These are phyloP conservation scores for Falco novaeseelandiae DNA, from an alignment of 2,797 vertebrate genomes.

Conservation along the genomic window DNA sequence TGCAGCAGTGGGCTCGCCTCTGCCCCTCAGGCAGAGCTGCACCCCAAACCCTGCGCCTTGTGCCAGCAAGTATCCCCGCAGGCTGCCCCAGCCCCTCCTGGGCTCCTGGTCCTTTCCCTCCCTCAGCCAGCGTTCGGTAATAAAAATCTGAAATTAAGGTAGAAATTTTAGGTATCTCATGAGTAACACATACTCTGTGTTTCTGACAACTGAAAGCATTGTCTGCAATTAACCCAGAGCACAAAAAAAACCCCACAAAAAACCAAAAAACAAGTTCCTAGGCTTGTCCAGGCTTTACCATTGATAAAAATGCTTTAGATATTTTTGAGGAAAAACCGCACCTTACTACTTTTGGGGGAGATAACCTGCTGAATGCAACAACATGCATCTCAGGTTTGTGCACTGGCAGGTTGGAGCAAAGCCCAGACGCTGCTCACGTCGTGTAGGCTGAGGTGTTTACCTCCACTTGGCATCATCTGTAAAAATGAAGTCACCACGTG, in stretches of 20 bases:
- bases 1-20: neutral
- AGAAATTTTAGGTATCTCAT: neutral
- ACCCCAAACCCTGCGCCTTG: neutral
- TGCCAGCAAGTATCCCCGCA: too few relatives aligned
- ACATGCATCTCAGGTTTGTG: too few relatives aligned
- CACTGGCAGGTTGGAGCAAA: neutral
- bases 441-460: accelerated
- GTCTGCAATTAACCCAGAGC: neutral
- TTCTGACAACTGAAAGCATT: neutral
- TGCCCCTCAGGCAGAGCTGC: too few relatives aligned
- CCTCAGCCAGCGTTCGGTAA: neutral
- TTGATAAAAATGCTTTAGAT: neutral
- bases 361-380: accelerated
- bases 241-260: neutral
- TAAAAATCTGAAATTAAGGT: neutral
- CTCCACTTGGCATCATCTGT: neutral
- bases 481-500: neutral
- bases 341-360: neutral
- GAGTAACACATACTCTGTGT: neutral
- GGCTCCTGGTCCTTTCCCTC: neutral
- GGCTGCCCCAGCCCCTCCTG: neutral
- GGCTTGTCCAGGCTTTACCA: neutral
- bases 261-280: neutral
- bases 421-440: accelerated
- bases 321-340: accelerated